Evolutionary conservation across 1,140 invertebrate genomes (phyloP), one percentile per base, ranked within the genome.

Genomic region (Riptortus pedestris): DNA sequence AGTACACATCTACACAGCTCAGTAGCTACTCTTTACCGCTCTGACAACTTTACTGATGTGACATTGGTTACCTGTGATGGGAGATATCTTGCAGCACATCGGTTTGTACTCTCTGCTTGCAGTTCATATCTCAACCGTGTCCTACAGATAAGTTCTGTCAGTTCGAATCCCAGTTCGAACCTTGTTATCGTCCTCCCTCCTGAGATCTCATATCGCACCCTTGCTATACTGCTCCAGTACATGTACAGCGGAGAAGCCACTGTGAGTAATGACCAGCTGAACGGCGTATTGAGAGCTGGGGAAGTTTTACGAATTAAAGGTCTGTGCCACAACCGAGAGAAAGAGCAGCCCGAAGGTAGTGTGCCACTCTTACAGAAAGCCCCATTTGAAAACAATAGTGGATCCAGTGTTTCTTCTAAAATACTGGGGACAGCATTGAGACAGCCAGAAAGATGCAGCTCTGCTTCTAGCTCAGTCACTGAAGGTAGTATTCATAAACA

Each of bases 171-270:
- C 4, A 79, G 78, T 66, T 79, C 83, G 24, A 79, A 83, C 68
- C 73, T 89, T 16, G 83, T 86, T 63, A 80, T 88, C 47, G 85
- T 94, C 26, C 76, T 94, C 47, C 88, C 90, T 5, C 84, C 86
- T 0, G 87, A 90, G 71, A 85, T 90, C 59, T 85, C 82, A 20
- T 85, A 87, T 62, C 81, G 85, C 64, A 87, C 87, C 1, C 74
- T 91, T 62, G 86, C 87, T 72, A 86, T 87, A 60, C 77, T 91
- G 1, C 83, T 90, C n/a, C 85, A 89, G 70, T 91, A 91, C 71
- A 90, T 90, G 86, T 90, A 91, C 74, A 87, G 81, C 43, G 88
- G 88, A 2, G 88, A 91, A 76, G 86, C 87, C 27, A 91, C 87
- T 20, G 87, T 91, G 7, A 87, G 86, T 62, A 88, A 90, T 73